Evolutionary conservation across 2,797 vertebrate species (phyloP).

Genomic region (Atherinosoma microstoma): DNA sequence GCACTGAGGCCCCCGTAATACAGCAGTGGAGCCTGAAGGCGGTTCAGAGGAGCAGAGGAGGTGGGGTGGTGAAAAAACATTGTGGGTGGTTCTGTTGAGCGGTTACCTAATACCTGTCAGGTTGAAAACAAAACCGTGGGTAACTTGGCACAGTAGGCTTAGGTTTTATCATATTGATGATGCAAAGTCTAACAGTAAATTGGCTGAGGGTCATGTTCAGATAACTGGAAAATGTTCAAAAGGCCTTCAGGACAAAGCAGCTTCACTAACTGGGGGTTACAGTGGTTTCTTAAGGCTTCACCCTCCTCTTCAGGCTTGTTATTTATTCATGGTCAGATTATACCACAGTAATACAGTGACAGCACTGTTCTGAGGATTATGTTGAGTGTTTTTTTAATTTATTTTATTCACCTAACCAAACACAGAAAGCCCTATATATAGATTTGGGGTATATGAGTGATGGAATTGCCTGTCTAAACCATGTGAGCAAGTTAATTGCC

Average conservation of each 20-base stretch:
- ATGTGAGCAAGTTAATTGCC: background rate
- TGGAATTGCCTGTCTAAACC: background rate
- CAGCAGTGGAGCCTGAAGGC: slow-evolving; percentile 47
- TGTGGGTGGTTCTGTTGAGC: slow-evolving; percentile 63
- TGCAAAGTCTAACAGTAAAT: slow-evolving; percentile 21
- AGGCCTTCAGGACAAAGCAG: background rate
- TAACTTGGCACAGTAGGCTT: slow-evolving; percentile 33
- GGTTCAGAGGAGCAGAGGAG: slow-evolving; percentile 55
- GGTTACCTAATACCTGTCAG: slow-evolving; percentile 69
- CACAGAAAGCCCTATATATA: background rate
- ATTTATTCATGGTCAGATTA: background rate
- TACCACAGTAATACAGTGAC: background rate
- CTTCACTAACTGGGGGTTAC: background rate
- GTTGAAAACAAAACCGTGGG: slow-evolving; percentile 46
- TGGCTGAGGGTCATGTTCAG: slow-evolving; percentile 7
- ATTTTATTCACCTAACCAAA: slow-evolving; percentile 12
- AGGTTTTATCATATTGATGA: slow-evolving; percentile 16
- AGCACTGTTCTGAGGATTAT: slow-evolving; percentile 2
- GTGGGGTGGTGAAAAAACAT: slow-evolving; percentile 33
- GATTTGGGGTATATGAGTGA: background rate
- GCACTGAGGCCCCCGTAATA: slow-evolving; percentile 29
- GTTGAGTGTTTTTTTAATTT: slow-evolving; percentile 3
- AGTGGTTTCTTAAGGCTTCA: background rate
- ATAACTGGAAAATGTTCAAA: slow-evolving; percentile 4
- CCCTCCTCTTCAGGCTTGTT: background rate